Evolutionary conservation across 2,888 invertebrate genomes (phyloP), one percentile per base, ranked within the genome.

Genomic region (Chloroclysta siterata): DNA sequence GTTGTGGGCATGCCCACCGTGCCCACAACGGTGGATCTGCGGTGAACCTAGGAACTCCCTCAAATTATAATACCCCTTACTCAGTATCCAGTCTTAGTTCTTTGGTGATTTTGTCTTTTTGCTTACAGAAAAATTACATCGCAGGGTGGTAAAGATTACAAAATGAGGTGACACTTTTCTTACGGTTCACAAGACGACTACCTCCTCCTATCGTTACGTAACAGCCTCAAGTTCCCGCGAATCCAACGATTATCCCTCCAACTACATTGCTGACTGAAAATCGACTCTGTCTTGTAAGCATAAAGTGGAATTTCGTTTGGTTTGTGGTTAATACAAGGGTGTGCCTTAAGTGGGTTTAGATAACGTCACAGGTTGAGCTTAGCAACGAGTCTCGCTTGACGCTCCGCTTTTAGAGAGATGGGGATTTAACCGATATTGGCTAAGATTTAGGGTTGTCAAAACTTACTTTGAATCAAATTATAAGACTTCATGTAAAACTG

Each of bases 301-400:
- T 64, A 68, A 58, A 55, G 69, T 44, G 41, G 57, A 65, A 69
- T 68, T 74, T 69, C 50, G 22, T 22, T 29, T 60, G 61, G 65
- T 60, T 70, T 59, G 59, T 68, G 68, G 58, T 65, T 55, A 67
- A 68, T 63, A 71, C 67, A 73, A 76, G 77, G 77, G 73, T 77
- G 72, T 70, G 70, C 78, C 81, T 65, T 69, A 68, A 76, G 75
- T 70, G 75, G 78, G 75, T 75, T 76, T 76, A 80, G 90, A 91
- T 91, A 90, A 89, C 85, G 89, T 88, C 88, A 90, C 90, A 90
- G 90, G 85, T 85, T 75, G 80, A 71, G 90, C 89, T 89, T 89
- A 90, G 90, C 86, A 89, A 80, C 82, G 83, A 83, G 84, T 88
- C 83, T 82, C 88, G 89, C 89, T 90, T 89, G 89, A 89, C 88